These are phyloP conservation scores for Thymallus thymallus DNA, from an alignment of 2,113 vertebrate genomes.

Conservation along the genomic window DNA sequence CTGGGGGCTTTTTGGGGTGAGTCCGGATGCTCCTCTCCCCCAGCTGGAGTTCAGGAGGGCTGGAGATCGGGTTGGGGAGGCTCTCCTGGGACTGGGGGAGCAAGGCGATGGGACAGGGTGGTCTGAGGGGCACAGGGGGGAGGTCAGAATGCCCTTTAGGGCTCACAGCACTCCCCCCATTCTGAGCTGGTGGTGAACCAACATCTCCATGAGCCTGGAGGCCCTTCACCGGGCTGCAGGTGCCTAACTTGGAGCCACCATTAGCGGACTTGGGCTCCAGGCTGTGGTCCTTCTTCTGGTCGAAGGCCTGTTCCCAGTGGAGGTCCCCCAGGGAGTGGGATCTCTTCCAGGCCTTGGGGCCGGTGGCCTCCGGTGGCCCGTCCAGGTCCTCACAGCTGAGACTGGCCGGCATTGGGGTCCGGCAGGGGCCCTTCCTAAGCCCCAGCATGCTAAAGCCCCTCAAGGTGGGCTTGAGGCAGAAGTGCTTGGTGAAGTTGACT, in stretches of 20 bases:
- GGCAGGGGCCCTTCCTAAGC: conserved; percentile 75
- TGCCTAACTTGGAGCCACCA: conserved; percentile 40
- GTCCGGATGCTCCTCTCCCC: conserved; percentile 67
- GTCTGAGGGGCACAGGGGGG: conserved; percentile 51
- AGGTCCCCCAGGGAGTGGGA: conserved; percentile 91
- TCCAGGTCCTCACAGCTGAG: conserved; percentile 89
- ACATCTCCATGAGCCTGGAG: conserved; percentile 4
- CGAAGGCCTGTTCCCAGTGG: conserved; percentile 70
- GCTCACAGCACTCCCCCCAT: conserved; percentile 32
- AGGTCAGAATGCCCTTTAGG: conserved; percentile 43
- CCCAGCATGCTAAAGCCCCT: conserved; percentile 63
- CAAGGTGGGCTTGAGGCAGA: conserved; percentile 63
- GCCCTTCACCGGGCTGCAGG: conserved; percentile 27
- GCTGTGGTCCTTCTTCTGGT: conserved; percentile 51
- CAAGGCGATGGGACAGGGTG: conserved; percentile 25
- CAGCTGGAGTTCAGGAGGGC: conserved; percentile 53
- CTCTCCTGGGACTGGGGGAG: conserved; percentile 25
- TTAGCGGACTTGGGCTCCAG: conserved; percentile 41
- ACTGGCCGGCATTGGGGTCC: conserved; percentile 76
- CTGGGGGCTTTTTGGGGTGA: conserved; percentile 82
- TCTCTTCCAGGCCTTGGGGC: conserved; percentile 76
- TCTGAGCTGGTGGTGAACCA: conserved; percentile 17
- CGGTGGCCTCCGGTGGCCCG: conserved; percentile 54
- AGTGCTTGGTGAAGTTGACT: conserved; percentile 58
- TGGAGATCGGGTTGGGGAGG: conserved; percentile 30